Base-by-base conservation (phyloP, 2,113 vertebrate genomes). In the Zosterops pallidus region DNA sequence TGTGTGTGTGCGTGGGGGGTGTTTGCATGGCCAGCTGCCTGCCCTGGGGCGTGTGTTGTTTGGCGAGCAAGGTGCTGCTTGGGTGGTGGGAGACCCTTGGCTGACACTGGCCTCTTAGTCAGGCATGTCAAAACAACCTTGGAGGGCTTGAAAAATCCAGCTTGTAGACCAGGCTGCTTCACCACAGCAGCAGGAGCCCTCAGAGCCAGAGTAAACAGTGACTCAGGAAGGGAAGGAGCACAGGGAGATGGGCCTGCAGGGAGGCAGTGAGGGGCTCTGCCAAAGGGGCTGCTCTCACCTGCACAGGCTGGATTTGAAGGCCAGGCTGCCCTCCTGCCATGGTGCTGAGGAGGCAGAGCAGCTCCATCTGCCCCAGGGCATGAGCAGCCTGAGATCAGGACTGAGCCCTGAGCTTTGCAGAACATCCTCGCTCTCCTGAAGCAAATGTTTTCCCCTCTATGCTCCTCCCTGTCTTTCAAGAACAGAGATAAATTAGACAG, bases 41-140 rank as follows among this genome's bases (percentile, higher is more conserved):
- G 4, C 83, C 76, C 64, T 7, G 0, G 76, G 91, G 20, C 2
- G 1, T 46, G 92, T 72, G 85, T 33, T 68, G 31, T 22, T 91
- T 90, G 92, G 92, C 53, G 0, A 60, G 52, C 33, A 25, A 86
- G 72, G 82, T 79, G 83, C 77, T 62, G 75, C 91, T 3, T 88
- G 95, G 89, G 87, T 39, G 78, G 91, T 83, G 69, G 65, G 79
- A 93, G 93, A 87, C 94, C 95, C 83, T 93, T 95, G 96, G 94
- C 93, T 96, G 96, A 94, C 96, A 83, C n/a, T 2, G 6, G 3
- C 2, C 80, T 72, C 37, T 86, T 65, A 70, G n/a, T 67, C 80
- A 65, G 57, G 92, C 29, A 12, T 67, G 67, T 77, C 83, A 69
- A 94, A 96, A 95, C 76, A 84, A 50, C 26, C 65, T 37, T 1